phyloP scores from a whole-genome alignment of 1,140 invertebrate genomes.

The Conopomorpha cramerella region DNA sequence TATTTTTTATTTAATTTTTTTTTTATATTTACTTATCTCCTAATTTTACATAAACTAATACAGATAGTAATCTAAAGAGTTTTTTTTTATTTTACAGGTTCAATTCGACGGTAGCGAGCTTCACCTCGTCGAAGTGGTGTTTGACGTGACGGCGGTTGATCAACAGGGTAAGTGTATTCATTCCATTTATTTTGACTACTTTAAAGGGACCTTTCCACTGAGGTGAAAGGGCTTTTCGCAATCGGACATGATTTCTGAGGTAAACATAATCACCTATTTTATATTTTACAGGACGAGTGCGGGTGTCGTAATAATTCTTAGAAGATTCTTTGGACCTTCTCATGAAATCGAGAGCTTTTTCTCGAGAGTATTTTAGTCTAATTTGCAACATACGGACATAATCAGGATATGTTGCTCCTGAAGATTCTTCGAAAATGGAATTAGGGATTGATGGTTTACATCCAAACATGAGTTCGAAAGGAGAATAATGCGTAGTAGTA shows the following conservation, averaged over 20 bases:
- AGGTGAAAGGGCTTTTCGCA: constrained; percentile 4
- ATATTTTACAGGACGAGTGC: constrained; percentile 1
- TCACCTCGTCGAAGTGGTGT: constrained; percentile 5
- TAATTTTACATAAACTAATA: too few relatives aligned
- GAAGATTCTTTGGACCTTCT: constrained; percentile 2
- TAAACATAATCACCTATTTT: constrained; percentile 3
- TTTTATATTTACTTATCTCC: too few relatives aligned
- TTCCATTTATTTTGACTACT: constrained; percentile 3
- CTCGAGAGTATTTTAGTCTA: constrained; percentile 1
- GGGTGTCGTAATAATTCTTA: constrained; percentile 2
- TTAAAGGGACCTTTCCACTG: constrained; percentile 3
- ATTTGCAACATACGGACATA: constrained; percentile 3
- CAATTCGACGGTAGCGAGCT: too few relatives aligned
- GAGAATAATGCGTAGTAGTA: constrained; percentile 13
- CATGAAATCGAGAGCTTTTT: constrained; percentile 3
- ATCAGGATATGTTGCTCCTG: constrained; percentile 4
- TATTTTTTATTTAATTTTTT: too few relatives aligned
- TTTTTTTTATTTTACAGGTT: too few relatives aligned
- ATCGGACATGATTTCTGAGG: constrained; percentile 1
- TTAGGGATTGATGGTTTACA: constrained; percentile 12
- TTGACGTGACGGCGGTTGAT: constrained; percentile 3
- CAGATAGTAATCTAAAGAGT: too few relatives aligned
- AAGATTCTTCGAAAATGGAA: too few relatives aligned
- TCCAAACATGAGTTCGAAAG: constrained; percentile 24
- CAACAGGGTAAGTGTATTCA: constrained; percentile 1